Evolutionary conservation across 2,113 vertebrate genomes (phyloP).

Genomic region (Takifugu bimaculatus): DNA sequence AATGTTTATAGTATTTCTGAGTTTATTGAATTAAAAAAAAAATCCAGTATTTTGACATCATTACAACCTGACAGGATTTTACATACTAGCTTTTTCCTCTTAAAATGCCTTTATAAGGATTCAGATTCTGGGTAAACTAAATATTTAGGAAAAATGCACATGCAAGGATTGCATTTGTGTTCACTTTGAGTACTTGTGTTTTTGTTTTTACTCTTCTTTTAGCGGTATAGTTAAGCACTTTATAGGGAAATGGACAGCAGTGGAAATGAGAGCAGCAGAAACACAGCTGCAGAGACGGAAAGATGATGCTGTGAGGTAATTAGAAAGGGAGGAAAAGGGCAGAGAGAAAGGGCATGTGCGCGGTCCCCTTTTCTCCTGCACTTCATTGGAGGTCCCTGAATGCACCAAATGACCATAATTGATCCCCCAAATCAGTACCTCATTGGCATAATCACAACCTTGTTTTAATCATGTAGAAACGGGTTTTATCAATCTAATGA

Average conservation of each 20-base stretch:
- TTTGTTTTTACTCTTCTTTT: too few relatives aligned
- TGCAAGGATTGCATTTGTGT: not conserved
- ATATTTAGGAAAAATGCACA: not conserved
- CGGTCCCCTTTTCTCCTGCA: too few relatives aligned
- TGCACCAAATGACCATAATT: conserved; percentile 32
- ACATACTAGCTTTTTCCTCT: too few relatives aligned
- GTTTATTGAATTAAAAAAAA: too few relatives aligned
- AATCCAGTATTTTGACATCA: too few relatives aligned
- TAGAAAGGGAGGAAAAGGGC: conserved; percentile 24
- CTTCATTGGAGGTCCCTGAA: conserved; percentile 21
- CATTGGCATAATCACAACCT: conserved; percentile 3
- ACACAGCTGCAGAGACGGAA: conserved; percentile 9
- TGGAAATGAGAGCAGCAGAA: not conserved
- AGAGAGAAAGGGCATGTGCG: conserved; percentile 1
- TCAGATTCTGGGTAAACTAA: too few relatives aligned
- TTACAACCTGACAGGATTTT: too few relatives aligned
- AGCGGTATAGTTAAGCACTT: too few relatives aligned
- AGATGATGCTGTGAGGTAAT: conserved; percentile 15
- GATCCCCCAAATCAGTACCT: conserved; percentile 33
- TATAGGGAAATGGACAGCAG: too few relatives aligned
- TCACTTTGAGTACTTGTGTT: not conserved
- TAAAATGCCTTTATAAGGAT: too few relatives aligned
- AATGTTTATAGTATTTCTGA: too few relatives aligned
- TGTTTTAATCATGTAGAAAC: conserved; percentile 48
- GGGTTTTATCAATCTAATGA: conserved; percentile 35